Base-by-base conservation (phyloP, 1,140 invertebrate genomes). In the Chymomyza costata region DNA sequence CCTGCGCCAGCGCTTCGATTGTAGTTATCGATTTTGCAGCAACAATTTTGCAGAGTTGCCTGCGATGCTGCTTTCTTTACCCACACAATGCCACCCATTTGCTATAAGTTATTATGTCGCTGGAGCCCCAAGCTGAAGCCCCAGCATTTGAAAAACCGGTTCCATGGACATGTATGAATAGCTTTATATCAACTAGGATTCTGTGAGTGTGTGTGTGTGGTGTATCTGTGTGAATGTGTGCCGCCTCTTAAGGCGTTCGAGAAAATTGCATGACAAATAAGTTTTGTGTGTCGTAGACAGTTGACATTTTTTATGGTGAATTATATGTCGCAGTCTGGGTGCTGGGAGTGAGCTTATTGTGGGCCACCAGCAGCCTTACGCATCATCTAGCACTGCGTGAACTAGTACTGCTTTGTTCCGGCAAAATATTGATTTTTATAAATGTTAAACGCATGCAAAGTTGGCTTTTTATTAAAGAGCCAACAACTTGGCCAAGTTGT, bases 221-320 rank as follows among this genome's bases (percentile, higher is more conserved):
- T n/a, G n/a, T n/a, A n/a, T n/a, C n/a, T n/a, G n/a, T n/a, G n/a
- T n/a, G n/a, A n/a, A 25, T 25, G 21, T 52, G 52, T 39, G 32
- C 30, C 38, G 45, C 44, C 64, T 69, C 70, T 62, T 57, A 71
- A 78, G 71, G 73, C 71, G 66, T 71, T 78, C 63, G 45, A 60
- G 45, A 71, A 78, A 78, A 78, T 78, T 78, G 73, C 73, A 78
- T 78, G 71, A 78, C 71, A 78, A 78, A 78, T 78, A 78, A 78
- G 71, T 78, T 78, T 78, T 78, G 71, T 78, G 66, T 78, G 71
- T 80, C 73, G 71, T 66, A 65, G 71, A 78, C 71, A 78, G 73
- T 80, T 78, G 71, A 80, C 71, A 78, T 78, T 78, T 78, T 78
- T 78, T 78, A 78, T 76, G 47, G 50, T 76, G 61, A 76, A 65